Evolutionary conservation across 2,888 invertebrate species (phyloP).

Genomic region (Zhuqinia jingwanae): DNA sequence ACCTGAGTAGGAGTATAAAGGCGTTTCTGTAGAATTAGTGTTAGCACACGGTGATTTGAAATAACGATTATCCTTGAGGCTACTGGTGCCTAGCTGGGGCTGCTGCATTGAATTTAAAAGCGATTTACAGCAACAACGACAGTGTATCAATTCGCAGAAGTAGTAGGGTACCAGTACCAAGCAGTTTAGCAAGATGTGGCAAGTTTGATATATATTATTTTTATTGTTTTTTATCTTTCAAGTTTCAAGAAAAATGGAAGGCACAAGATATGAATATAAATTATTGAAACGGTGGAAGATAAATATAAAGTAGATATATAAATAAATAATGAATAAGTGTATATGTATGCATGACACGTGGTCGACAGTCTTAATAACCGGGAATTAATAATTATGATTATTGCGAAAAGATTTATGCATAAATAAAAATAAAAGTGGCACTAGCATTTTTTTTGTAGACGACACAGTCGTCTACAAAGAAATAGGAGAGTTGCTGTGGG

Average conservation of each 20-base stretch:
- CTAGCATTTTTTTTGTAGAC: background rate
- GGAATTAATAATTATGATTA: conserved; percentile 33
- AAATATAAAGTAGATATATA: background rate
- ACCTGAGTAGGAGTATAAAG: conserved; percentile 7
- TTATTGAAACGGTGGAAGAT: no score
- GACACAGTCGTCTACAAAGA: background rate
- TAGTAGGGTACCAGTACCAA: background rate
- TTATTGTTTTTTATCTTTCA: no score
- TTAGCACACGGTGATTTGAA: background rate
- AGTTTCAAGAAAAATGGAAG: no score
- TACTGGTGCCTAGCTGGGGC: background rate
- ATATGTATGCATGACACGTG: no score
- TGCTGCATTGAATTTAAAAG: background rate
- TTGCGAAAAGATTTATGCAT: conserved; percentile 16
- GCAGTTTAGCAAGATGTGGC: background rate
- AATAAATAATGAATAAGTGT: background rate
- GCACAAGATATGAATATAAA: no score
- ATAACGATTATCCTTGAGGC: conserved; percentile 3
- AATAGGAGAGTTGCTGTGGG: background rate
- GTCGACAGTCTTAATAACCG: background rate
- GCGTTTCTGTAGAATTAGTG: background rate
- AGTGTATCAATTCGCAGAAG: no score
- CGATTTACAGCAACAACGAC: no score
- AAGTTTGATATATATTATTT: no score
- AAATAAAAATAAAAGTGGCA: conserved; percentile 10